These are phyloP conservation scores for Drosophila repleta DNA, from an alignment of 1,140 invertebrate genomes.

Conservation along the genomic window DNA sequence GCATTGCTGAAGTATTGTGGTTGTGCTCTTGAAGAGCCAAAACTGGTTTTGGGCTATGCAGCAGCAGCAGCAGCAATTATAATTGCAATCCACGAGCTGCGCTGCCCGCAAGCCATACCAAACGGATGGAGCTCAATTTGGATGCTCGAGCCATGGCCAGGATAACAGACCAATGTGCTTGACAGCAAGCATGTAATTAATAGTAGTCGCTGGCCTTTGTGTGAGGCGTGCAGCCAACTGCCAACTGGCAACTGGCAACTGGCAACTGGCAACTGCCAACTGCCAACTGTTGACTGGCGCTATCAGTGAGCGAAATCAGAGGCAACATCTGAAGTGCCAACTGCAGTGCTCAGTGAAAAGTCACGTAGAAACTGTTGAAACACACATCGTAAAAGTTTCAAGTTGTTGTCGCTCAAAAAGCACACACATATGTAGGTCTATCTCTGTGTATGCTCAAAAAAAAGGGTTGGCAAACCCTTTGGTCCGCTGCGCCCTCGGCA, in stretches of 20 bases:
- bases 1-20: not conserved
- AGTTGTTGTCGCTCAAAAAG: constrained; percentile 44
- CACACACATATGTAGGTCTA: not conserved
- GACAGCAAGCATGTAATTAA: constrained; percentile 67
- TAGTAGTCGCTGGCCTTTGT: constrained; percentile 22
- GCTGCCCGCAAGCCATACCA: not conserved
- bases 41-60: constrained; percentile 46
- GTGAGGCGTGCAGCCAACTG: too few relatives aligned
- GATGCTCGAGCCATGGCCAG: constrained; percentile 1
- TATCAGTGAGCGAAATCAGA: constrained; percentile 51
- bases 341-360: constrained; percentile 69
- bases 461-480: constrained; percentile 62
- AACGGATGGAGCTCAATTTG: constrained; percentile 15
- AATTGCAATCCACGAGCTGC: constrained; percentile 42
- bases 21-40: constrained; percentile 6
- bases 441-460: constrained; percentile 2
- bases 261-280: constrained; percentile 46
- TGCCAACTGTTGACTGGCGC: constrained; percentile 59
- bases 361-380: constrained; percentile 79
- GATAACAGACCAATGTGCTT: constrained; percentile 44
- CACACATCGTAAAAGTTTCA: constrained; percentile 78
- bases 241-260: not conserved
- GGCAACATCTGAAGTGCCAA: constrained; percentile 58
- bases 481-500: not conserved
- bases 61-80: constrained; percentile 69